phyloP scores from a whole-genome alignment of 2,113 vertebrate genomes.

The Equus quagga region DNA sequence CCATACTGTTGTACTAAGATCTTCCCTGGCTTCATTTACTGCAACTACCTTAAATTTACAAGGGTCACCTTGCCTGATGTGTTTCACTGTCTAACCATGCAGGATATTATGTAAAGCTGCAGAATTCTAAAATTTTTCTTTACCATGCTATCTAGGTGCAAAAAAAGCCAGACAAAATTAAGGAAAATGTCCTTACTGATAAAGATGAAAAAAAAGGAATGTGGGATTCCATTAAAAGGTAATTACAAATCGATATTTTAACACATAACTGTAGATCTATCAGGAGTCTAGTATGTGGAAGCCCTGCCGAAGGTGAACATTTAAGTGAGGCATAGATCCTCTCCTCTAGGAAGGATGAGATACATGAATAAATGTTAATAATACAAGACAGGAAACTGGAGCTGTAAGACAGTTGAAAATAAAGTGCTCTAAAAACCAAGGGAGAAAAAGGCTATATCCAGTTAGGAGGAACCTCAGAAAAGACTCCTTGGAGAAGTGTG shows the following conservation, averaged over 20 bases:
- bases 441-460: background rate
- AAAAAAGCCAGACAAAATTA: slow-evolving; percentile 86
- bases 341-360: background rate
- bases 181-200: slow-evolving; percentile 87
- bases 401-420: background rate
- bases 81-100: background rate
- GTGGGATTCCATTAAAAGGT: slow-evolving; percentile 86
- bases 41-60: background rate
- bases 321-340: background rate
- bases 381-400: background rate
- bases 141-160: slow-evolving; percentile 84
- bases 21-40: background rate
- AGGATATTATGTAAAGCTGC: background rate
- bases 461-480: background rate
- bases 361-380: background rate
- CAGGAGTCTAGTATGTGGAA: background rate
- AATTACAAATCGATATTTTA: slow-evolving; percentile 61
- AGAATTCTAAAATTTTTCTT: slow-evolving; percentile 54
- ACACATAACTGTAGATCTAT: background rate
- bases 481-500: background rate
- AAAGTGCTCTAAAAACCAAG: background rate
- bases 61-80: background rate
- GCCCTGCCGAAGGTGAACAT: background rate
- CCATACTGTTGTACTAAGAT: background rate
- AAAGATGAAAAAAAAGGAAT: slow-evolving; percentile 75